phyloP scores from a whole-genome alignment of 2,113 vertebrate genomes.

The Malurus cyaneus region DNA sequence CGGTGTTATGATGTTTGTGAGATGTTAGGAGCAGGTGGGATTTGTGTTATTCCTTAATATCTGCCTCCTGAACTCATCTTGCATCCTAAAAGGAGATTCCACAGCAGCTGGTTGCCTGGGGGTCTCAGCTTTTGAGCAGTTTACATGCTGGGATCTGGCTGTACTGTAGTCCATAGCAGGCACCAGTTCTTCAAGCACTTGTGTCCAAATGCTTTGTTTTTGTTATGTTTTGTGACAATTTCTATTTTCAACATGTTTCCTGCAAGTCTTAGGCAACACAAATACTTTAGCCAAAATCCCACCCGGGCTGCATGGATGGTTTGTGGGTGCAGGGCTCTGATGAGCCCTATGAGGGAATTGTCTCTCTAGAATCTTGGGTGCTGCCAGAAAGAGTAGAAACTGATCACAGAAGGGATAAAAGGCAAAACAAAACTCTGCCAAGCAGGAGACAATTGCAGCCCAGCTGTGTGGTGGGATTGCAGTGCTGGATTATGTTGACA shows the following conservation, averaged over 20 bases:
- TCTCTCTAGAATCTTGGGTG: neutral
- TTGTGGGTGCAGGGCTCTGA: neutral
- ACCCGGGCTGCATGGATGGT: fast-evolving
- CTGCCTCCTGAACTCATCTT: neutral
- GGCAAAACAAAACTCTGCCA: neutral
- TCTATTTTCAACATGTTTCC: fast-evolving
- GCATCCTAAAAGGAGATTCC: neutral
- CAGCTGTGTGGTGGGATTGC: fast-evolving
- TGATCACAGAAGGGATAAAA: neutral
- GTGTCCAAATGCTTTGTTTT: neutral
- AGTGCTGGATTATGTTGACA: neutral
- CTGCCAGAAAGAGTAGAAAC: neutral
- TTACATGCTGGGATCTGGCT: neutral
- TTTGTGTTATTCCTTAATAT: neutral
- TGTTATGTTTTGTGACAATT: neutral
- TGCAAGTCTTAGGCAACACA: neutral
- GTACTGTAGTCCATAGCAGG: neutral
- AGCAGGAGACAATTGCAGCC: neutral
- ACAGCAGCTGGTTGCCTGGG: neutral
- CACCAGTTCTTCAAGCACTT: neutral
- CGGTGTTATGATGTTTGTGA: neutral
- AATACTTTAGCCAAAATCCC: neutral
- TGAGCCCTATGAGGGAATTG: neutral
- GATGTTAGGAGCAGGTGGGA: neutral
- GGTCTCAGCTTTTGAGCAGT: neutral